phyloP scores from a whole-genome alignment of 2,797 vertebrate species.

The Malurus splendens region DNA sequence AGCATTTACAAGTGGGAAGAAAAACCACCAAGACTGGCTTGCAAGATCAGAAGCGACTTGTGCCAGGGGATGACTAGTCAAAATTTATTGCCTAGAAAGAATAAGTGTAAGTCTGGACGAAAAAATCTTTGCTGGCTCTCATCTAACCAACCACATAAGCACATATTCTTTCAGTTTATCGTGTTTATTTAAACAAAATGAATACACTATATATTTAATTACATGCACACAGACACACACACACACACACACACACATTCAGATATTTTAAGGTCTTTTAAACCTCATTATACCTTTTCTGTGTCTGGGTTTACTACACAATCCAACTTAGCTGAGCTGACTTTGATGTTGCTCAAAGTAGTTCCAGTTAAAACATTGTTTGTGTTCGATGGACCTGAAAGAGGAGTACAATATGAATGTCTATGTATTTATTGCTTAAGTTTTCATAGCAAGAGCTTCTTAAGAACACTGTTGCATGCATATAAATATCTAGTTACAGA shows the following conservation, averaged over 20 bases:
- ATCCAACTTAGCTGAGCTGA: slow-evolving; percentile 51
- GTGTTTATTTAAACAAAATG: background rate
- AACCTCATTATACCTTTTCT: slow-evolving; percentile 70
- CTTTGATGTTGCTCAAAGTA: slow-evolving; percentile 48
- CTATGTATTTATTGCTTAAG: background rate
- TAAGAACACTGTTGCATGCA: background rate
- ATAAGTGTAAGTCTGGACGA: background rate
- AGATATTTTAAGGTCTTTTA: background rate
- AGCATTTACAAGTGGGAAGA: background rate
- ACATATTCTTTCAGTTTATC: background rate
- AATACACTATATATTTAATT: background rate
- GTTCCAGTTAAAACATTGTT: slow-evolving; percentile 33
- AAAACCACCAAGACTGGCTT: background rate
- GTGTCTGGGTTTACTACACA: slow-evolving; percentile 46
- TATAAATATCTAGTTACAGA: background rate
- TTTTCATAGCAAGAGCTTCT: background rate
- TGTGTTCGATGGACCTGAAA: slow-evolving; percentile 50
- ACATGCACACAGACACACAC: background rate
- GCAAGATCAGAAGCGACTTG: background rate
- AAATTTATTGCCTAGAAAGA: background rate
- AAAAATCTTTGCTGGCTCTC: background rate
- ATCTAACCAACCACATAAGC: background rate
- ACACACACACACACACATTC: accelerated
- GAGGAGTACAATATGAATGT: background rate
- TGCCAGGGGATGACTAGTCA: background rate